A percentile compares a stretch with the other conserved stretches of the same genome.
Evolutionary conservation across 2,888 invertebrate species (phyloP).

Genomic region (Laspeyria flexula): DNA sequence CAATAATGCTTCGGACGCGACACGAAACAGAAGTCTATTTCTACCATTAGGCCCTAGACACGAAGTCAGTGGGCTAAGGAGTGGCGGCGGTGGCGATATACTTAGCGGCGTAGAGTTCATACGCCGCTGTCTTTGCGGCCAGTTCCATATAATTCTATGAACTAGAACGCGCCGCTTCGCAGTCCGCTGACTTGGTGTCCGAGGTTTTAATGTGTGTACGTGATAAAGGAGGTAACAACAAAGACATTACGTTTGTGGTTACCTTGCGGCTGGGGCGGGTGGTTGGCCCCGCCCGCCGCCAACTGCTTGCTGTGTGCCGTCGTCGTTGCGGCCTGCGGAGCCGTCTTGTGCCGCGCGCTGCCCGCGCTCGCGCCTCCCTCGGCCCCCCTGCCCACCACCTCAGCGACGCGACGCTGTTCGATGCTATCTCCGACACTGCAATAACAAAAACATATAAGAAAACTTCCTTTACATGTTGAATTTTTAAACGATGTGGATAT

Average conservation of each 20-base stretch:
- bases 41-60: too few relatives aligned
- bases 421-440: slow-evolving; percentile 83
- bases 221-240: slow-evolving; percentile 65
- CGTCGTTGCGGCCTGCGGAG: slow-evolving; percentile 87
- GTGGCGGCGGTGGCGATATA: too few relatives aligned
- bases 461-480: too few relatives aligned
- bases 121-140: too few relatives aligned
- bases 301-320: slow-evolving; percentile 93
- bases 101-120: too few relatives aligned
- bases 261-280: slow-evolving; percentile 88
- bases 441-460: slow-evolving; percentile 1
- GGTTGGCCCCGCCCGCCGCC: slow-evolving; percentile 91
- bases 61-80: too few relatives aligned
- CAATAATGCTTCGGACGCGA: too few relatives aligned
- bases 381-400: slow-evolving; percentile 63
- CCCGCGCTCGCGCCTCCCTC: slow-evolving; percentile 70
- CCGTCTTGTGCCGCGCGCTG: slow-evolving; percentile 79
- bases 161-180: too few relatives aligned
- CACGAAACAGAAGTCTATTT: too few relatives aligned
- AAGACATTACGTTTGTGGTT: slow-evolving; percentile 84
- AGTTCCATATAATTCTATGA: too few relatives aligned
- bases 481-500: too few relatives aligned
- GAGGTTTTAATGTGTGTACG: background rate
- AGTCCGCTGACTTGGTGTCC: too few relatives aligned
- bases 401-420: slow-evolving; percentile 63